A percentile compares a stretch with the other conserved stretches of the same genome.
These are phyloP conservation scores for Girardinus metallicus DNA, from an alignment of 2,797 vertebrate genomes.

Conservation along the genomic window DNA sequence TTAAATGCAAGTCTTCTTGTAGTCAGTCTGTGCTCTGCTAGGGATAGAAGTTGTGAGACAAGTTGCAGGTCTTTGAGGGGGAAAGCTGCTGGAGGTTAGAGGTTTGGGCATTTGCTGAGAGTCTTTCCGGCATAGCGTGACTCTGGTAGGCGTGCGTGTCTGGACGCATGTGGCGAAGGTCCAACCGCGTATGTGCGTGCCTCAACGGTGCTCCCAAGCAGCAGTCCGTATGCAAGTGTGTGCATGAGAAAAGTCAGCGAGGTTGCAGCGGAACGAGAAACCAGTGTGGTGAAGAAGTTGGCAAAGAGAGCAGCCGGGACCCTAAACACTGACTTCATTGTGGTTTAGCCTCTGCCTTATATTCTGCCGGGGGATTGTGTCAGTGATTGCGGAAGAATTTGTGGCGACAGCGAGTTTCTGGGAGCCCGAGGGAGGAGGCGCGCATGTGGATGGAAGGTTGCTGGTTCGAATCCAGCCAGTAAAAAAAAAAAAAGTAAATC, in stretches of 20 bases:
- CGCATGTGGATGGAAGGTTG: slow-evolving; percentile 52
- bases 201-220: slow-evolving; percentile 59
- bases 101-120: slow-evolving; percentile 54
- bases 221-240: slow-evolving; percentile 27
- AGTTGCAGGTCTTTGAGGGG: slow-evolving; percentile 67
- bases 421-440: slow-evolving; percentile 59
- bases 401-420: slow-evolving; percentile 53
- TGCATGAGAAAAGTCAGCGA: slow-evolving; percentile 53
- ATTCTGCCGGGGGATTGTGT: slow-evolving; percentile 69
- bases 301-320: slow-evolving; percentile 50
- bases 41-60: slow-evolving; percentile 62
- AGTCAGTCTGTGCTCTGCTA: slow-evolving; percentile 58
- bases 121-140: slow-evolving; percentile 47
- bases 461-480: slow-evolving; percentile 42
- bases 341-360: slow-evolving; percentile 73
- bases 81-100: slow-evolving; percentile 43
- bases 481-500: slow-evolving; percentile 40
- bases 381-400: slow-evolving; percentile 62
- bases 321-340: slow-evolving; percentile 78
- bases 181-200: slow-evolving; percentile 49
- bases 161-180: slow-evolving; percentile 57
- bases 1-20: slow-evolving; percentile 4
- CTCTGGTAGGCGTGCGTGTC: slow-evolving; percentile 50
- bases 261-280: slow-evolving; percentile 72
- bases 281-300: slow-evolving; percentile 67